Evolutionary conservation across 23 tunicate genomes (phyloP), one percentile per base, ranked within the genome.

Genomic region (Oikopleura dioica): DNA sequence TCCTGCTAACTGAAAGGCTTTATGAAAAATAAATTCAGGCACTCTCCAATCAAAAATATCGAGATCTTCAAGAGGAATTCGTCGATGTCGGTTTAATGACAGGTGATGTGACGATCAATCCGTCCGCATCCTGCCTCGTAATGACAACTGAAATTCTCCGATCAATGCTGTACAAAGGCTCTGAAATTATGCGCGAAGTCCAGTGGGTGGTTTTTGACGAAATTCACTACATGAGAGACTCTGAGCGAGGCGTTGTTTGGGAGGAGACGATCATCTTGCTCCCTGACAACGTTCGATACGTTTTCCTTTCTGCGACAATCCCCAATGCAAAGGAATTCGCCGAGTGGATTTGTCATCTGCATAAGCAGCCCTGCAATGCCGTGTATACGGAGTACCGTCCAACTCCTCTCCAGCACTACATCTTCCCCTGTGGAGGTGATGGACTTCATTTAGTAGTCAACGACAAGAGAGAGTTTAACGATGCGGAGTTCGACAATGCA

Each of bases 181-280:
- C 88, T 1, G 95, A 87, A 81, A 83, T 87, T 1, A 87, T 87
- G 95, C 77, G 95, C 1, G 95, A 87, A 50, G 95, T 87, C 1
- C 87, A 81, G 29, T 87, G 95, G 95, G 95, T 87, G 9, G 81
- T 87, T 0, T 87, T 87, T 83, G 95, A 87, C 79, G 95, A 87
- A 50, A 87, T 87, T 37, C 95, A 87, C 76, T 87, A 87, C 88
- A 87, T 87, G 95, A 81, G 95, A 78, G 81, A 87, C 81, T 83
- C 79, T 38, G 88, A 83, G 44, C 68, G 95, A 37, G 95, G 95
- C 12, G 95, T 87, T 4, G 95, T 87, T 0, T 87, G 95, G 95
- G 95, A 87, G 76, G 95, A 87, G 59, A 87, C 95, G 0, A 87
- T 87, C 68, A 87, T 87, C 36, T 68, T 87, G 67, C 83, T 87